Base-by-base conservation (phyloP, 2,888 invertebrate species). In the Drosophila antonietae region DNA sequence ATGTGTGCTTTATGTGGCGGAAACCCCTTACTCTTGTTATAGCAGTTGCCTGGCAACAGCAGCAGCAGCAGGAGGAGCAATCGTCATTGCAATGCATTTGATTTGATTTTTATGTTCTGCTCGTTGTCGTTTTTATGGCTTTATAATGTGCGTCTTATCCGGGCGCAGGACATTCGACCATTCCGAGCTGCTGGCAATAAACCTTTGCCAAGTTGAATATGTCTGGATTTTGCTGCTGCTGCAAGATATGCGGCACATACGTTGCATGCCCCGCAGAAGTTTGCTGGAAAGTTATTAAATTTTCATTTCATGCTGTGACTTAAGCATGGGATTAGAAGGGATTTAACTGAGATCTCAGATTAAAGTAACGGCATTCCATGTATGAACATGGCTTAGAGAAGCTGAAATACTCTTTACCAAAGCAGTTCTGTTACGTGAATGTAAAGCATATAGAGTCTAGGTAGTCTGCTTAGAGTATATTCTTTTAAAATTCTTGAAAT, bases 1-100 rank as follows among this genome's bases (percentile, higher is more conserved):
- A 73, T 80, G 71, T 76, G 83, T 76, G 83, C 74, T 84, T 84
- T 84, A 87, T 84, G 87, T 74, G 60, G 66, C 78, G 87, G 87
- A 84, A 84, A 76, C 66, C 63, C 68, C 63, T 67, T 44, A 28
- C 62, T 39, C 37, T 31, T 37, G 23, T 53, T n/a, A 67, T 31
- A 28, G 43, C 47, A n/a, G 49, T 55, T 44, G 9, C 59, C 64
- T 46, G 37, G 43, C 12, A 37, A 5, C 5, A 37, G 14, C 12
- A 47, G 14, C n/a, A 5, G 12, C 20, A 15, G 3, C 8, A 28
- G 14, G 2, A 33, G 6, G 59, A 63, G 59, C 80, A 78, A 83
- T 80, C 78, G 78, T 72, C 85, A 78, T 78, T 78, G 85, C 78
- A 69, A 56, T 84, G 85, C 80, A 82, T 82, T 75, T 77, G 85